These are phyloP conservation scores for Grammomys surdaster DNA, from an alignment of 2,113 vertebrate species.

Conservation along the genomic window DNA sequence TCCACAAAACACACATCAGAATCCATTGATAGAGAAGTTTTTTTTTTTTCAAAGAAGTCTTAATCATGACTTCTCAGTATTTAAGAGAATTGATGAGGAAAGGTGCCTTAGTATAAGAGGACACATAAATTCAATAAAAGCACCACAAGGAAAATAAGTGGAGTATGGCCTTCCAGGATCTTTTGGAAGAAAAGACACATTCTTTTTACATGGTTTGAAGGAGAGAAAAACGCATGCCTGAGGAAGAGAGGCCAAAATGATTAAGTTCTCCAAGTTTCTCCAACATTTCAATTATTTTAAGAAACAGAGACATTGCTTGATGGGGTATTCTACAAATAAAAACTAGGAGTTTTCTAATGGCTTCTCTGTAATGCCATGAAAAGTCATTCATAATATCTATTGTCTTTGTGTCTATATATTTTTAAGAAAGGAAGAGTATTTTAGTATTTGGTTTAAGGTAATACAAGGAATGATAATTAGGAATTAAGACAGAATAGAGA, in stretches of 20 bases:
- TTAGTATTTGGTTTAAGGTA: background rate
- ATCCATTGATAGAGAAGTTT: background rate
- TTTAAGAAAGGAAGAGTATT: background rate
- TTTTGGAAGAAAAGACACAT: background rate
- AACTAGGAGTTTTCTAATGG: background rate
- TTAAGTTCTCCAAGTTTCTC: background rate
- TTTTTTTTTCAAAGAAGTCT: background rate
- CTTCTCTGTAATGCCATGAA: background rate
- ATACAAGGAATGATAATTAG: background rate
- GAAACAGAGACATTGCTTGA: background rate
- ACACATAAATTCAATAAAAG: background rate
- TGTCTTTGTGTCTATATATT: background rate
- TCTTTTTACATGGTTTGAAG: background rate
- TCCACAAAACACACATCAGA: background rate
- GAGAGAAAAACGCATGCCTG: background rate
- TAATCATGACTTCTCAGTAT: background rate
- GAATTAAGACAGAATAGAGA: background rate
- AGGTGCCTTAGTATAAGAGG: background rate
- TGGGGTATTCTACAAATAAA: background rate
- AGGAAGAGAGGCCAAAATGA: background rate
- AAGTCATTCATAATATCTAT: background rate
- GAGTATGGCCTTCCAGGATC: background rate
- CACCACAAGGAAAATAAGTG: background rate
- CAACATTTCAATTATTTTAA: background rate
- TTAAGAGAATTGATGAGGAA: background rate